Evolutionary conservation across 1,140 invertebrate genomes (phyloP), one percentile per base, ranked within the genome.

Genomic region (Triops cancriformis): DNA sequence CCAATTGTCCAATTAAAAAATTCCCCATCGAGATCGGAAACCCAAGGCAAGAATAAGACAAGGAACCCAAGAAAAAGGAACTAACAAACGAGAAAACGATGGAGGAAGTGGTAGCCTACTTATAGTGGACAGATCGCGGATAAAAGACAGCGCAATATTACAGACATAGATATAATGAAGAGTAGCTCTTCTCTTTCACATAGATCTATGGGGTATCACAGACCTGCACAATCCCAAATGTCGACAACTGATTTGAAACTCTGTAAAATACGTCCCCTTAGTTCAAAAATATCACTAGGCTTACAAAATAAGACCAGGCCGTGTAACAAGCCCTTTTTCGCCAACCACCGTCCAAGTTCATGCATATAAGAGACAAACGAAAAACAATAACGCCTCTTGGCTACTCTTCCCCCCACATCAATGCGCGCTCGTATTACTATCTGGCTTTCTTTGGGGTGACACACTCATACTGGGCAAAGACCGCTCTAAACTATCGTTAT

Each of bases 401-500:
- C 18, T 64, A 18, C 51, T 64, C 31, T 37, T 37, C 2, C 7
- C 31, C 31, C 31, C 31, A 37, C 31, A 7, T 37, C 31, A 37
- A 37, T 37, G 51, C 18, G 14, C 18, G 14, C 18, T 64, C 18
- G 51, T 14, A 23, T n/a, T n/a, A n/a, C n/a, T n/a, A 64, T 64
- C 51, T 23, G 10, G 51, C 18, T 64, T 64, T 64, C 51, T 23
- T 64, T 78, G 73, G 18, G 73, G 74, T 1, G 26, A 41, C 12
- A 77, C 73, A 26, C 76, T 73, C 73, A 78, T 45, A 43, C 37
- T 43, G 37, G 77, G 77, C 73, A 78, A 73, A 23, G 77, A 78
- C 9, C 77, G 77, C 51, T 78, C 77, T 43, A 78, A 27, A 26
- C 77, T 78, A 42, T 78, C 77, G 23, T 23, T 64, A 64, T 23